Percentiles rank a stretch among this genome's conserved stretches.
Evolutionary conservation across 2,797 vertebrate genomes (phyloP).

Genomic region (Mustela erminea): DNA sequence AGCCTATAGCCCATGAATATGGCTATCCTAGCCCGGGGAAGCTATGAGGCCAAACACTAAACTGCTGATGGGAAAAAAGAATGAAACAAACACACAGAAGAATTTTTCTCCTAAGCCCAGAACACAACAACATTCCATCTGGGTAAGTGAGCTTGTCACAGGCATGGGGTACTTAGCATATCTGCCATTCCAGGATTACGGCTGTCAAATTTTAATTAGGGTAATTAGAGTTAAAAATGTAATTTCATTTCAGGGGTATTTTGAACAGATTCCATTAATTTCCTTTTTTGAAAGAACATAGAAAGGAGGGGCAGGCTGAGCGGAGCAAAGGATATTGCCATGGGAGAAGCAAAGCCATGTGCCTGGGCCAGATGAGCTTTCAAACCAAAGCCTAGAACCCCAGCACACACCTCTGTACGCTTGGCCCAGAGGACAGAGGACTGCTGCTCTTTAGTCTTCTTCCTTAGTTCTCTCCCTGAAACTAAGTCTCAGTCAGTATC

Average conservation of each 20-base stretch:
- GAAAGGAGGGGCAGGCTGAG: constrained; percentile 40
- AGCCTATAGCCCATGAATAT: neutral
- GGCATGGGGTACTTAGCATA: constrained; percentile 75
- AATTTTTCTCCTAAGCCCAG: constrained; percentile 62
- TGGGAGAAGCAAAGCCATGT: constrained; percentile 58
- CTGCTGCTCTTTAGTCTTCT: constrained; percentile 45
- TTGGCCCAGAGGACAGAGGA: constrained; percentile 16
- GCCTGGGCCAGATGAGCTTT: constrained; percentile 16
- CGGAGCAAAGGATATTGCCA: constrained; percentile 56
- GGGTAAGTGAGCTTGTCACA: constrained; percentile 71
- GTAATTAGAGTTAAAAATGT: constrained; percentile 84
- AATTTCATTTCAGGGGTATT: constrained; percentile 82
- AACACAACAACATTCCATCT: constrained; percentile 75
- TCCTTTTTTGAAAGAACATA: constrained; percentile 70
- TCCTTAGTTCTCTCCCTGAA: neutral
- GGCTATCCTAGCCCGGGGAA: neutral
- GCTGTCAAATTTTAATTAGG: constrained; percentile 82
- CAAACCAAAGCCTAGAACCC: constrained; percentile 62
- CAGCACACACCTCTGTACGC: constrained; percentile 22
- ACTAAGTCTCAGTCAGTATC: neutral
- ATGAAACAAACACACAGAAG: neutral
- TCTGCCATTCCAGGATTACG: constrained; percentile 78
- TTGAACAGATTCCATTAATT: constrained; percentile 81
- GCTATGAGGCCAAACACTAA: constrained; percentile 60
- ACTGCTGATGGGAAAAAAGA: neutral